These are phyloP conservation scores for Pandemis heparana DNA, from an alignment of 2,888 invertebrate species.

Conservation along the genomic window DNA sequence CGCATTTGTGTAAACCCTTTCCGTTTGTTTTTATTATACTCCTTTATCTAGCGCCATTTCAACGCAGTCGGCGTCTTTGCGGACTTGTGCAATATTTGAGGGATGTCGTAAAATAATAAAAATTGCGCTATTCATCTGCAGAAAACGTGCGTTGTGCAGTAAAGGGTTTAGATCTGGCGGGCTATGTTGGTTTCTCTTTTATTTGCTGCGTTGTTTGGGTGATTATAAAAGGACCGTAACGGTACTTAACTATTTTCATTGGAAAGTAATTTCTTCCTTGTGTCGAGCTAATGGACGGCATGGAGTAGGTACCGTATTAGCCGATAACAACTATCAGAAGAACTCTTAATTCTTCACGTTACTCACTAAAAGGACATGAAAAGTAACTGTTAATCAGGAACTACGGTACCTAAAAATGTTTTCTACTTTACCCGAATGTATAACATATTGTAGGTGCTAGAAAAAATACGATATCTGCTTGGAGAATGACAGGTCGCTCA, in stretches of 20 bases:
- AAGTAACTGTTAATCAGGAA: conserved; percentile 33
- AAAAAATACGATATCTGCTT: no score
- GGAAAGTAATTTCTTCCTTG: conserved; percentile 64
- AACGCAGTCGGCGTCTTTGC: conserved; percentile 77
- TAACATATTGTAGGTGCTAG: not conserved
- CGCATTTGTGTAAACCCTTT: conserved; percentile 83
- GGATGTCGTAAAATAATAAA: conserved; percentile 79
- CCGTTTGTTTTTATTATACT: conserved; percentile 82
- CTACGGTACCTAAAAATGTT: conserved; percentile 3
- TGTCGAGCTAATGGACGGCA: conserved; percentile 63
- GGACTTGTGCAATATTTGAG: conserved; percentile 76
- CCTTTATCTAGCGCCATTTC: conserved; percentile 67
- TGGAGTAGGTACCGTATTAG: conserved; percentile 52
- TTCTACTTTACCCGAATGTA: not conserved
- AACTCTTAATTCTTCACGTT: conserved; percentile 51
- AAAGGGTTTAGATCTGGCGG: conserved; percentile 78
- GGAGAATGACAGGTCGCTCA: no score
- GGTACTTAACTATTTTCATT: conserved; percentile 59
- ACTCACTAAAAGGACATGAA: conserved; percentile 40
- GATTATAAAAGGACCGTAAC: conserved; percentile 67
- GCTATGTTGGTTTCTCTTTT: conserved; percentile 71
- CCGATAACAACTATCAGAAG: conserved; percentile 66
- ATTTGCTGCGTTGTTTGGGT: conserved; percentile 55
- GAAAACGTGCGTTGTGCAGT: conserved; percentile 68
- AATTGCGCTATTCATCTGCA: conserved; percentile 80